These are phyloP conservation scores for Volucella inflata DNA, from an alignment of 2,888 invertebrate species.

Conservation along the genomic window DNA sequence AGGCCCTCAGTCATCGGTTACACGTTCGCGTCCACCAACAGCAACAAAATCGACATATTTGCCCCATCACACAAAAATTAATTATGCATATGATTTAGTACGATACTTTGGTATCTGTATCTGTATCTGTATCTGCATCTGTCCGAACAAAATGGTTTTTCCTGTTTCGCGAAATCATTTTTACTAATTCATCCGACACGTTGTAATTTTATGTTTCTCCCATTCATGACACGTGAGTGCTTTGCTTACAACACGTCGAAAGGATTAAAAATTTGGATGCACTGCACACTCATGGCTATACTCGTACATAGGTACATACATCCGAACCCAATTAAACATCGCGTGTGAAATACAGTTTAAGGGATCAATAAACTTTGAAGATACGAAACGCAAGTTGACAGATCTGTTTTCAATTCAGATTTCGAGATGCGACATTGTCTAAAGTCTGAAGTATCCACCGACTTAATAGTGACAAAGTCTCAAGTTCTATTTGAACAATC, in stretches of 20 bases:
- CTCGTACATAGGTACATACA: too few relatives aligned
- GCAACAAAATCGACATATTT: slow-evolving; percentile 15
- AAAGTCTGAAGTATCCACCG: background rate
- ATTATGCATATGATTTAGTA: slow-evolving; percentile 33
- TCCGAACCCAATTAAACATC: too few relatives aligned
- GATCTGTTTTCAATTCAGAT: slow-evolving; percentile 40
- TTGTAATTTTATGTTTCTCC: slow-evolving; percentile 6
- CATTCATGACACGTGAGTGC: slow-evolving; percentile 25
- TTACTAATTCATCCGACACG: slow-evolving; percentile 34
- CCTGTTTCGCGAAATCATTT: slow-evolving; percentile 8
- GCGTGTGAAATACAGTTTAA: background rate
- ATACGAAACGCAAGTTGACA: slow-evolving; percentile 24
- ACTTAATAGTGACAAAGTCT: slow-evolving; percentile 47
- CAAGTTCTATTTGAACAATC: slow-evolving; percentile 56
- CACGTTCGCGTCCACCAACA: background rate
- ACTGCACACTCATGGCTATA: background rate
- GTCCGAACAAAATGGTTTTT: slow-evolving; percentile 2
- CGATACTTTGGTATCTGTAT: slow-evolving; percentile 18
- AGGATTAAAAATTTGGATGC: slow-evolving; percentile 1
- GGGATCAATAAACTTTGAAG: slow-evolving; percentile 63
- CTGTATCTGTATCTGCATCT: background rate
- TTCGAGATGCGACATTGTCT: slow-evolving; percentile 31
- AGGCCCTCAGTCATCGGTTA: background rate
- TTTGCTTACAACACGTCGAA: background rate
- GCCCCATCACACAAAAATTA: slow-evolving; percentile 24